A percentile compares a stretch with the other conserved stretches of the same genome.
Conservation (phyloP, 1,140 invertebrate genomes). For the Limonius californicus region DNA sequence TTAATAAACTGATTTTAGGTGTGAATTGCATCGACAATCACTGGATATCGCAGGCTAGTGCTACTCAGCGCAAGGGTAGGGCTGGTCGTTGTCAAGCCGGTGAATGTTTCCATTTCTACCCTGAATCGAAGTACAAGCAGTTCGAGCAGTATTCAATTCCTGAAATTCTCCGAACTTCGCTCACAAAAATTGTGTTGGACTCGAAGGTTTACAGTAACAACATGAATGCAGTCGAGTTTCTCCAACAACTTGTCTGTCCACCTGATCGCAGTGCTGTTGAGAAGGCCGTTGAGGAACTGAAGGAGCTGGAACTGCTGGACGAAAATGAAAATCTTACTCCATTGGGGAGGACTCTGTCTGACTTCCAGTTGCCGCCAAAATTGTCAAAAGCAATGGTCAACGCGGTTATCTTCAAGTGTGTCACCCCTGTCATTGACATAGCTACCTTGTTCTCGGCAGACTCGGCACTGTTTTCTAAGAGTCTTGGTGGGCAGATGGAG, state of each 20-base stretch:
- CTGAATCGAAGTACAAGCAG: slow-evolving; percentile 48
- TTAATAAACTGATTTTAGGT: too few species aligned
- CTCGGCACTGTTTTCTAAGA: slow-evolving; percentile 36
- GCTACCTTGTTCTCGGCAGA: slow-evolving; percentile 41
- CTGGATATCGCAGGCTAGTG: slow-evolving; percentile 77
- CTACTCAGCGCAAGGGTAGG: slow-evolving; percentile 59
- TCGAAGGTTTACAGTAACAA: slow-evolving; percentile 51
- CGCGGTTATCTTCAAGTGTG: slow-evolving; percentile 54
- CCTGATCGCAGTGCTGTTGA: slow-evolving; percentile 46
- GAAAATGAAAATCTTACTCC: slow-evolving; percentile 55
- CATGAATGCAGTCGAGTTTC: slow-evolving; percentile 49
- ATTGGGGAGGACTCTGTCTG: slow-evolving; percentile 52
- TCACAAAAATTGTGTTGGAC: slow-evolving; percentile 62
- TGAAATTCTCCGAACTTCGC: slow-evolving; percentile 57
- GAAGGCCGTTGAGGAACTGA: slow-evolving; percentile 50
- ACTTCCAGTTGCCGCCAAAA: slow-evolving; percentile 54
- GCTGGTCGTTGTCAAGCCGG: slow-evolving; percentile 73
- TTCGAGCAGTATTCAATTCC: slow-evolving; percentile 55
- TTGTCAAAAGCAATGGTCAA: slow-evolving; percentile 58
- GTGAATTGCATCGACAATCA: slow-evolving; percentile 47
- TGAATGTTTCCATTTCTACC: slow-evolving; percentile 74
- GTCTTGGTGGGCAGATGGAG: slow-evolving; percentile 31
- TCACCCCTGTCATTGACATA: slow-evolving; percentile 45
- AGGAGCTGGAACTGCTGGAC: slow-evolving; percentile 52
- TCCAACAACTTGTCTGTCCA: slow-evolving; percentile 50